Base-by-base conservation (phyloP, 2,888 invertebrate species). In the Andrena flavipes region DNA sequence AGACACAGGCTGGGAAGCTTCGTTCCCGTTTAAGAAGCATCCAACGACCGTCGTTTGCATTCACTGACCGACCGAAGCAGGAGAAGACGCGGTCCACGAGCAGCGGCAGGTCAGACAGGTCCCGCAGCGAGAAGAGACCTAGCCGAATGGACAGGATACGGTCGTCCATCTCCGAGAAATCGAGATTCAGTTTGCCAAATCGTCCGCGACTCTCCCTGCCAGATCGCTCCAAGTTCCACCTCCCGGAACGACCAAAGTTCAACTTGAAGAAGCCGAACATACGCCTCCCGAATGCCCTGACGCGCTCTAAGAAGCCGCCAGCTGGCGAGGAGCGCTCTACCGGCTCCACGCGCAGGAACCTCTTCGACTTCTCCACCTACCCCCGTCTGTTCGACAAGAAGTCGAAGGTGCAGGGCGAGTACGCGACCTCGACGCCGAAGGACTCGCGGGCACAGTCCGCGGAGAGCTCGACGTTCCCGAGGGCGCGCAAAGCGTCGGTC, bases 341-440 rank as follows among this genome's bases (percentile, higher is more conserved):
- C 60, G 95, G 95, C 64, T 95, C 95, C 26, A 10, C 23, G 60
- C 95, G 95, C 64, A 95, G 95, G 88, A 95, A 95, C 87, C 95
- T 95, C 85, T 97, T 97, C 91, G 97, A 97, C 93, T 96, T 97
- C 84, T 96, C 96, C 88, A 97, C 98, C 0, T 97, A 97, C 92
- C 98, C 98, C 0, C 95, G 97, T 88, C 95, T 97, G 56, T 94
- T 95, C 84, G 94, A 94, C 23, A 93, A 91, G 54, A 94, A 93
- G 51, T 91, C 93, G 5, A 94, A 94, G 72, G 91, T 81, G n/a
- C 89, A 87, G 2, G 87, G 74, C 5, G 94, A 94, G 29, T 93
- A 92, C 79, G 95, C 95, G 88, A 95, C 95, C 4, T 95, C 95
- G 29, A 95, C 95, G 67, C 95, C 95, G 42, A 92, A 94, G 77